phyloP scores from a whole-genome alignment of 2,113 vertebrate genomes.

The Glaucomys volans region DNA sequence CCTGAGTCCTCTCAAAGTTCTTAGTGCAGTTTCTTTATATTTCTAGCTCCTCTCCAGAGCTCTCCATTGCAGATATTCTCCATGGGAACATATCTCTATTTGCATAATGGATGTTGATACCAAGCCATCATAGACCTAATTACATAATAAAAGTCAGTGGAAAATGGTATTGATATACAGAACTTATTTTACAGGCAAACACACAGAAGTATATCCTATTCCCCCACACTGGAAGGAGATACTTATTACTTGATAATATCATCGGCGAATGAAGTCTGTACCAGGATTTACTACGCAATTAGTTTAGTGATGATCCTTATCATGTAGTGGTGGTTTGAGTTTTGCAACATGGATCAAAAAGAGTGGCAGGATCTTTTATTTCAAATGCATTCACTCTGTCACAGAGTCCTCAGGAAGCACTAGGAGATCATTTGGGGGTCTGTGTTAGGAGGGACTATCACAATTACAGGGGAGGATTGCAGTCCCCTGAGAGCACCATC shows the following conservation, averaged over 20 bases:
- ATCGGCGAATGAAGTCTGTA: constrained; percentile 39
- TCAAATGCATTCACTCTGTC: constrained; percentile 8
- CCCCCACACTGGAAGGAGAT: background rate
- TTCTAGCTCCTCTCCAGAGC: background rate
- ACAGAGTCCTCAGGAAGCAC: background rate
- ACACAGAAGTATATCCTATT: constrained; percentile 40
- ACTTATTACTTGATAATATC: constrained; percentile 63
- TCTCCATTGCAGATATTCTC: background rate
- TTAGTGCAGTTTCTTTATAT: background rate
- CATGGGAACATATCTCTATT: constrained; percentile 19
- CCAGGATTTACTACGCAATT: constrained; percentile 70
- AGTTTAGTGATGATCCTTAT: constrained; percentile 61
- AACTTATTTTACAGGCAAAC: constrained; percentile 60
- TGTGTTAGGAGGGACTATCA: background rate
- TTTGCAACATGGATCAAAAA: constrained; percentile 27
- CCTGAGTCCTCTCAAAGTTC: constrained; percentile 1
- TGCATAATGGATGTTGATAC: constrained; percentile 64
- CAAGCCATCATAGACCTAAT: constrained; percentile 47
- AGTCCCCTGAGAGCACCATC: background rate
- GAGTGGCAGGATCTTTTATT: constrained; percentile 34
- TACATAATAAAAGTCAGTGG: constrained; percentile 66
- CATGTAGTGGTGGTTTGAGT: constrained; percentile 22
- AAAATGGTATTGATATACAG: constrained; percentile 61
- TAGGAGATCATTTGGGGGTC: background rate
- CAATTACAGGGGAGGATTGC: background rate